phyloP scores from a whole-genome alignment of 2,797 vertebrate species.

The Sebastes hubbsi region DNA sequence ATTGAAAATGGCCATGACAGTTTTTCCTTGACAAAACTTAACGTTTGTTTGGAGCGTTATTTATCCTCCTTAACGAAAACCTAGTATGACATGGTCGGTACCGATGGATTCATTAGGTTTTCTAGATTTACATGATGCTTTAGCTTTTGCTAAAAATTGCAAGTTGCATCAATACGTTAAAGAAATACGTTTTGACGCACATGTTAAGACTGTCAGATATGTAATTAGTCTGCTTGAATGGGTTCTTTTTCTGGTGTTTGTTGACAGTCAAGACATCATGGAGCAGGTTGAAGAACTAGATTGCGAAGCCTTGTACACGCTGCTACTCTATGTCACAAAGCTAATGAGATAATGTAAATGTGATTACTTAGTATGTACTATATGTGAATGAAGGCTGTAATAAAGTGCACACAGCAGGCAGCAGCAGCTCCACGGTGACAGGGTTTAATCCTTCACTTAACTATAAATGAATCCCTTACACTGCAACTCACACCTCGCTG shows the following conservation, averaged over 20 bases:
- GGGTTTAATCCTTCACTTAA: neutral
- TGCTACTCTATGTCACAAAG: neutral
- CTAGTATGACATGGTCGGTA: too few relatives aligned
- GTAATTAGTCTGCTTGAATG: neutral
- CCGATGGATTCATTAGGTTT: too few relatives aligned
- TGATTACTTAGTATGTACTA: neutral
- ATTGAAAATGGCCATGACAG: too few relatives aligned
- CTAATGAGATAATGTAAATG: neutral
- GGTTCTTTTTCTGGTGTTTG: neutral
- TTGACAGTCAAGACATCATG: neutral
- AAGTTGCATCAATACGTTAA: too few relatives aligned
- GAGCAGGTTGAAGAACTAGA: neutral
- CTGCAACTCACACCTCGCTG: neutral
- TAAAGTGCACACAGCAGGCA: neutral
- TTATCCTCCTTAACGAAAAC: too few relatives aligned
- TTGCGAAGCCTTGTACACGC: neutral
- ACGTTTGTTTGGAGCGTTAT: too few relatives aligned
- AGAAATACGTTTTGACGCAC: too few relatives aligned
- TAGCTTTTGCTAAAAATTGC: too few relatives aligned
- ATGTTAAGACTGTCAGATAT: neutral
- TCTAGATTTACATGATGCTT: too few relatives aligned
- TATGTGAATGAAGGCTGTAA: neutral
- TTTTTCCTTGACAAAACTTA: too few relatives aligned
- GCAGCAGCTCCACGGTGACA: neutral
- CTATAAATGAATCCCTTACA: neutral